Evolutionary conservation across 2,888 invertebrate genomes (phyloP).

Genomic region (Alentia gelatinosa): DNA sequence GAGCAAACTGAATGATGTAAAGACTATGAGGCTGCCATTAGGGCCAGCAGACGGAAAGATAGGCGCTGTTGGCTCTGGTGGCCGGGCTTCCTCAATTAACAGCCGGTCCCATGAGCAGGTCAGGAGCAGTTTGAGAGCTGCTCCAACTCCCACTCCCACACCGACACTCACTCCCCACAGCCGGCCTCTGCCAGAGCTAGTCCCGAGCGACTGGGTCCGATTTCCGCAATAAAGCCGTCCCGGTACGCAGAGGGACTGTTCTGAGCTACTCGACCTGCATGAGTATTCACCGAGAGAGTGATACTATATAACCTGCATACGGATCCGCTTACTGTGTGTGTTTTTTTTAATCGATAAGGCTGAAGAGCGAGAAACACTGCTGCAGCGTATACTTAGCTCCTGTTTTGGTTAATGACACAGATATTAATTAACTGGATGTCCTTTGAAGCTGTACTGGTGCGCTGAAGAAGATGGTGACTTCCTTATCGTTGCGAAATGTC

Average conservation of each 20-base stretch:
- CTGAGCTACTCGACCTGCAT: not conserved
- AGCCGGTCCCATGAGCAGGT: not conserved
- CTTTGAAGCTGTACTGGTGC: not conserved
- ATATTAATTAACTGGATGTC: not conserved
- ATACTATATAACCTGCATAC: not conserved
- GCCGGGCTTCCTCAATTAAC: not conserved
- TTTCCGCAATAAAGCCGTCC: not conserved
- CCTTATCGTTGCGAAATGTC: not conserved
- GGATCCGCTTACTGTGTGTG: not conserved
- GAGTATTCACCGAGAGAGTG: too few relatives aligned
- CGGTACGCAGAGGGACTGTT: not conserved
- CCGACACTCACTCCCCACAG: too few relatives aligned
- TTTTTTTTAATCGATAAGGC: not conserved
- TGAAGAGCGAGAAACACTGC: not conserved
- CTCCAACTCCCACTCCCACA: not conserved
- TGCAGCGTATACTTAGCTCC: not conserved
- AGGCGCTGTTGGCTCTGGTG: not conserved
- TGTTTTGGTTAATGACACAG: not conserved
- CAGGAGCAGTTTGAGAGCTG: not conserved
- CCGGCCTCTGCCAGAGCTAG: not conserved
- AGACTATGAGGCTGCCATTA: not conserved
- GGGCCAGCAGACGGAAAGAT: conserved; percentile 16
- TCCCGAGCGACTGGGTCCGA: not conserved
- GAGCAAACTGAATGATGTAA: conserved; percentile 33
- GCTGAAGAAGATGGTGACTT: not conserved